Evolutionary conservation across 2,113 vertebrate species (phyloP).

Genomic region (Brachyhypopomus gauderio): DNA sequence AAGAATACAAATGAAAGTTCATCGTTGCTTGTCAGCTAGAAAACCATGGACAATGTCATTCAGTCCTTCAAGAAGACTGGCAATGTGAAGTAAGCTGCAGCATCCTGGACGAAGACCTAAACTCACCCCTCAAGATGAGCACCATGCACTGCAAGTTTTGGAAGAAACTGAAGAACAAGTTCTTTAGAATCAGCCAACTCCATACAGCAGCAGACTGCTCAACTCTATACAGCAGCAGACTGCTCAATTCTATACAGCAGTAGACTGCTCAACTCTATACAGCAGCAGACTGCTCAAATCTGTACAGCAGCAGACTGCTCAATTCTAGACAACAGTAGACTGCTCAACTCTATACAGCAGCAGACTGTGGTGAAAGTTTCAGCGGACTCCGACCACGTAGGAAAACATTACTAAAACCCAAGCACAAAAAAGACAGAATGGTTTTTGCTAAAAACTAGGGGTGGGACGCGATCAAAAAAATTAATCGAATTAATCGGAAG

Average conservation of each 20-base stretch:
- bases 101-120: no score
- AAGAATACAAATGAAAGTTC: not conserved
- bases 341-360: no score
- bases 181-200: not conserved
- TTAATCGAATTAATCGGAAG: no score
- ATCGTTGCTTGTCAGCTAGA: no score
- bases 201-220: not conserved
- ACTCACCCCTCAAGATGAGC: no score
- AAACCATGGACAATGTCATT: no score
- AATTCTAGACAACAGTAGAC: not conserved
- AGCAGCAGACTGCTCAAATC: not conserved
- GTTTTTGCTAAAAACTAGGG: not conserved
- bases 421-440: slow-evolving; percentile 4
- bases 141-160: no score
- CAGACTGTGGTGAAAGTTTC: not conserved
- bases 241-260: not conserved
- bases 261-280: no score
- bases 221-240: not conserved
- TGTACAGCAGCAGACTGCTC: not conserved
- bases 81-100: no score
- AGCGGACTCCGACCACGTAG: not conserved
- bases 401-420: not conserved
- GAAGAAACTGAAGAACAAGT: not conserved
- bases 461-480: no score
- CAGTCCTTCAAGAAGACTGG: no score